Evolutionary conservation across 2,113 vertebrate species (phyloP).

Genomic region (Telmatochromis brichardi): DNA sequence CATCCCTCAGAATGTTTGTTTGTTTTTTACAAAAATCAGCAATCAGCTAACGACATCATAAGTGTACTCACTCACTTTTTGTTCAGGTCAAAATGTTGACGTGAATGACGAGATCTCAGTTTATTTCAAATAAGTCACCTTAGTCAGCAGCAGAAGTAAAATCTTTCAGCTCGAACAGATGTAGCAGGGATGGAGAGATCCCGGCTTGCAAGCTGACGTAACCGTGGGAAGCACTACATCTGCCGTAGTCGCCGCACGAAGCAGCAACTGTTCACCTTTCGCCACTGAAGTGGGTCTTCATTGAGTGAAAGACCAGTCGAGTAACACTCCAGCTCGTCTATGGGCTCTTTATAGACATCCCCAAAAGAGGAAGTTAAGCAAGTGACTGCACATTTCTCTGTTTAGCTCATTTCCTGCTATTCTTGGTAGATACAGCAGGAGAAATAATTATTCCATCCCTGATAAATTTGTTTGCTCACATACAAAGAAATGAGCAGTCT

Average conservation of each 20-base stretch:
- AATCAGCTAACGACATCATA: neutral
- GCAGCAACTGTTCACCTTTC: neutral
- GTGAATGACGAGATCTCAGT: neutral
- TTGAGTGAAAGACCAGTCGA: neutral
- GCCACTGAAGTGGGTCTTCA: neutral
- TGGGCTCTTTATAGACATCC: neutral
- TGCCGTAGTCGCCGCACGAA: fast-evolving
- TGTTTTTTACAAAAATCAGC: neutral
- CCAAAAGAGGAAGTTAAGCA: neutral
- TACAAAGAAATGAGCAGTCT: neutral
- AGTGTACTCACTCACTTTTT: neutral
- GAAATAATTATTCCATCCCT: neutral
- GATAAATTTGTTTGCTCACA: neutral
- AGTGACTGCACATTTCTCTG: neutral
- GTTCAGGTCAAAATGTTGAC: neutral
- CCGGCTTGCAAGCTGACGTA: neutral
- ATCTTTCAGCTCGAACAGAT: neutral
- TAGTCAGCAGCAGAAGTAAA: neutral
- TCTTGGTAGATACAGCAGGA: neutral
- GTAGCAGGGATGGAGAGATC: neutral
- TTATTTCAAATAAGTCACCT: neutral
- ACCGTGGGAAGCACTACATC: neutral
- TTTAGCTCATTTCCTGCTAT: neutral
- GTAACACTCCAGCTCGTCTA: neutral
- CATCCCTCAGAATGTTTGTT: neutral